Evolutionary conservation across 2,113 vertebrate genomes (phyloP).

Genomic region (Passer montanus): DNA sequence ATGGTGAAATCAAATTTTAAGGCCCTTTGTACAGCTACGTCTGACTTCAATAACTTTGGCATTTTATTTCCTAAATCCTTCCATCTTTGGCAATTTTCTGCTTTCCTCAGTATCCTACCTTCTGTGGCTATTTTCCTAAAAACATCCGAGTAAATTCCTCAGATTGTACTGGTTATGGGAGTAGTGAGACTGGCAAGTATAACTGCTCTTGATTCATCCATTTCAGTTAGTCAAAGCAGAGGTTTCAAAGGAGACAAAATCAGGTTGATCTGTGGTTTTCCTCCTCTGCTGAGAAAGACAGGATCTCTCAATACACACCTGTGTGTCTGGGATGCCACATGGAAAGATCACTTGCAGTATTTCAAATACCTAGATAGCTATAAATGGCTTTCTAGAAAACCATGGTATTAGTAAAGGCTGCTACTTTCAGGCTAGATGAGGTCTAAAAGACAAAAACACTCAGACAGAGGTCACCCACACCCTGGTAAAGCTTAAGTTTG

Average conservation of each 20-base stretch:
- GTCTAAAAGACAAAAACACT: neutral
- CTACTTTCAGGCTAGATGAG: neutral
- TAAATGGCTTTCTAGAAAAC: neutral
- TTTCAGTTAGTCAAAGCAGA: neutral
- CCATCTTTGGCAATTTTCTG: neutral
- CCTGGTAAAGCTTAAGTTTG: neutral
- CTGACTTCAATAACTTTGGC: neutral
- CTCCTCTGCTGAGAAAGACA: neutral
- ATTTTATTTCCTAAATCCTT: neutral
- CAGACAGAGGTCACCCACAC: fast-evolving
- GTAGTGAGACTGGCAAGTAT: neutral
- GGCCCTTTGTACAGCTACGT: neutral
- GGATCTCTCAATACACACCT: neutral
- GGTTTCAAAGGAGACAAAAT: neutral
- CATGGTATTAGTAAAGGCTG: neutral
- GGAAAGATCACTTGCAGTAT: neutral
- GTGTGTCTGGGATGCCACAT: neutral
- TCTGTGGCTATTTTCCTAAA: neutral
- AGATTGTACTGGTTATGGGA: neutral
- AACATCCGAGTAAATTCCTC: neutral
- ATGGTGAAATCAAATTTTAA: neutral
- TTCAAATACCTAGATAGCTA: neutral
- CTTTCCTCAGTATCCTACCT: neutral
- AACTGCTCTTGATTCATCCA: neutral
- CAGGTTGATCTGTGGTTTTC: neutral